phyloP scores from a whole-genome alignment of 2,888 invertebrate genomes.

The Nymphalis c-album region DNA sequence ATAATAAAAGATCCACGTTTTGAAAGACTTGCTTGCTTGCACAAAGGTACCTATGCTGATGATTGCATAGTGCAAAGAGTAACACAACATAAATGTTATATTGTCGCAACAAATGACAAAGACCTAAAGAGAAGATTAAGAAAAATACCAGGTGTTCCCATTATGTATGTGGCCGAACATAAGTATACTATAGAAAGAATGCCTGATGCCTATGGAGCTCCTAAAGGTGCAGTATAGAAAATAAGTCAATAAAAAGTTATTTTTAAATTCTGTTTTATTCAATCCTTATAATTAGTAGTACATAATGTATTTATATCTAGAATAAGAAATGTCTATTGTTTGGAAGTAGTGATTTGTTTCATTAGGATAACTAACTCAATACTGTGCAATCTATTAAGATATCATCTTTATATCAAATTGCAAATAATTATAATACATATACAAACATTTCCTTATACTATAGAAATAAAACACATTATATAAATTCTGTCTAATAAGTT shows the following conservation, averaged over 20 bases:
- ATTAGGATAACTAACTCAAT: too few relatives aligned
- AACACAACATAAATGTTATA: constrained; percentile 99
- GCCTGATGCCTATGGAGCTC: constrained; percentile 99
- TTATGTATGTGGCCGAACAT: constrained; percentile 97
- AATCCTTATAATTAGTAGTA: not conserved
- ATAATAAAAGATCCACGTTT: constrained; percentile 97
- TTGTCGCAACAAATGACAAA: constrained; percentile 99
- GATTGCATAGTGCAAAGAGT: constrained; percentile 98
- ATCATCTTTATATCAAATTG: too few relatives aligned
- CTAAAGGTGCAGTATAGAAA: constrained; percentile 81
- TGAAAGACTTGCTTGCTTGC: constrained; percentile 94
- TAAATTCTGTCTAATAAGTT: too few relatives aligned
- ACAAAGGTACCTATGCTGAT: constrained; percentile 99
- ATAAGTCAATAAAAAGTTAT: constrained; percentile 2
- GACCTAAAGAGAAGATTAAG: constrained; percentile 96
- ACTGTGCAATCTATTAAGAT: too few relatives aligned
- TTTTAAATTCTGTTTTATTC: not conserved
- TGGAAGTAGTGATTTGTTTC: too few relatives aligned
- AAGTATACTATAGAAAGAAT: constrained; percentile 98
- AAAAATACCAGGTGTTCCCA: constrained; percentile 99
- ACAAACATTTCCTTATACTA: too few relatives aligned
- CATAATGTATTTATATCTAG: too few relatives aligned
- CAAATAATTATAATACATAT: too few relatives aligned
- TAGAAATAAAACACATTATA: too few relatives aligned
- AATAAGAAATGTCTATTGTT: too few relatives aligned